Conservation (phyloP, 2,113 vertebrate species). For the Petaurus breviceps region DNA sequence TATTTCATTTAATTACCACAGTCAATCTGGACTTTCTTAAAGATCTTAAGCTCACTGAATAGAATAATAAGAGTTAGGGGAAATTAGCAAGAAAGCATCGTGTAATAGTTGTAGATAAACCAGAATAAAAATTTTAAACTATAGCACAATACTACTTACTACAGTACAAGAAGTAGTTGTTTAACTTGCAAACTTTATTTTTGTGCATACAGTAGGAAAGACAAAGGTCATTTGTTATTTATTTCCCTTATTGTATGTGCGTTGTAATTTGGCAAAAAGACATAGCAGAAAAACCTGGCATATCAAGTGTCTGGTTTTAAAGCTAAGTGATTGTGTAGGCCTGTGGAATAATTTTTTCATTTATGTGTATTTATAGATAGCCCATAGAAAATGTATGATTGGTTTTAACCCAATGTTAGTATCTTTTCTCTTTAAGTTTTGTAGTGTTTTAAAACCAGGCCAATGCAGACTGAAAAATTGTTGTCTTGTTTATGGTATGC, state of each 20-base stretch:
- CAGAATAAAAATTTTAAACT: slow-evolving; percentile 23
- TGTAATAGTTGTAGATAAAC: slow-evolving; percentile 20
- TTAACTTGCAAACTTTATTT: slow-evolving; percentile 23
- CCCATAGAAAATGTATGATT: slow-evolving; percentile 28
- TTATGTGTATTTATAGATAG: background rate
- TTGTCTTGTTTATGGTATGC: background rate
- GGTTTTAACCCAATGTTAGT: slow-evolving; percentile 27
- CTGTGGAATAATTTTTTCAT: background rate
- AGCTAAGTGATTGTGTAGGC: slow-evolving; percentile 22
- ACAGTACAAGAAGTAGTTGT: slow-evolving; percentile 23
- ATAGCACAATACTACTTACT: background rate
- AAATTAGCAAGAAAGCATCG: background rate
- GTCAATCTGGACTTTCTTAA: background rate
- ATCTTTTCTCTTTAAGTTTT: slow-evolving; percentile 15
- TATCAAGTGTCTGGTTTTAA: slow-evolving; percentile 25
- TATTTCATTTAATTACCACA: background rate
- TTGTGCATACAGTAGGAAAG: background rate
- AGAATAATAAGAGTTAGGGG: background rate
- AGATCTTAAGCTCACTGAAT: background rate
- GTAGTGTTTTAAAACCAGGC: no score
- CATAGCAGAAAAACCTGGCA: background rate
- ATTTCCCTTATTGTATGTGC: slow-evolving; percentile 12
- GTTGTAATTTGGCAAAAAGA: background rate
- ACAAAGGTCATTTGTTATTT: slow-evolving; percentile 45
- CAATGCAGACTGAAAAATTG: background rate